Conservation (phyloP, 2,113 vertebrate species). For the Pyxicephalus adspersus region DNA sequence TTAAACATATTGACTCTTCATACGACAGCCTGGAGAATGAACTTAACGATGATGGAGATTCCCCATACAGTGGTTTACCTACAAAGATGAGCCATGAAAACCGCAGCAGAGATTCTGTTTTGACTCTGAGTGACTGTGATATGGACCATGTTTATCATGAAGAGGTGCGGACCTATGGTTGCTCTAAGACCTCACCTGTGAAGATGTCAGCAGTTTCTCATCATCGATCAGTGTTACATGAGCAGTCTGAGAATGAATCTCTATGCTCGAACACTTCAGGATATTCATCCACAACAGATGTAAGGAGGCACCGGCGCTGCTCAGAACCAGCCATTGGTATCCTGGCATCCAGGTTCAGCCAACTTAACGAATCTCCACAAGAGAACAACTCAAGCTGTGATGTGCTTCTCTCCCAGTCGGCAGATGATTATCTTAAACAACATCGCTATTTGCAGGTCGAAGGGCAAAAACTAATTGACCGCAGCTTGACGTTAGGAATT, state of each 20-base stretch:
- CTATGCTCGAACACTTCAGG: constrained; percentile 51
- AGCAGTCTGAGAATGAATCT: constrained; percentile 59
- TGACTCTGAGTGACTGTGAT: constrained; percentile 87
- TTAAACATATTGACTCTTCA: constrained; percentile 90
- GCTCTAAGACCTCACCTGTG: constrained; percentile 68
- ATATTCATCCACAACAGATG: constrained; percentile 59
- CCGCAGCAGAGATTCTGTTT: constrained; percentile 88
- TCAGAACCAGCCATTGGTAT: constrained; percentile 80
- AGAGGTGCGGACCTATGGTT: constrained; percentile 65
- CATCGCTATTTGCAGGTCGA: constrained; percentile 75
- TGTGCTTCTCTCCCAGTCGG: constrained; percentile 70
- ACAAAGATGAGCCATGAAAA: constrained; percentile 78
- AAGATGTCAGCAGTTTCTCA: constrained; percentile 61
- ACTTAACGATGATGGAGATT: constrained; percentile 85
- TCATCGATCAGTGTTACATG: constrained; percentile 58
- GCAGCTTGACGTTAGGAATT: constrained; percentile 69
- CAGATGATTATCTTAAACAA: constrained; percentile 74
- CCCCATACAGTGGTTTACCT: constrained; percentile 73
- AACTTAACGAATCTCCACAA: constrained; percentile 44
- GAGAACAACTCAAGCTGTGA: constrained; percentile 82
- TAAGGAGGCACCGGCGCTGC: constrained; percentile 76
- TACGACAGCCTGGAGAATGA: constrained; percentile 93
- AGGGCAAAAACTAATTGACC: constrained; percentile 74
- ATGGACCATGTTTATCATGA: constrained; percentile 74
- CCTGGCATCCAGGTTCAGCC: constrained; percentile 57